phyloP scores from a whole-genome alignment of 2,888 invertebrate species.

The Monopis laevigella region DNA sequence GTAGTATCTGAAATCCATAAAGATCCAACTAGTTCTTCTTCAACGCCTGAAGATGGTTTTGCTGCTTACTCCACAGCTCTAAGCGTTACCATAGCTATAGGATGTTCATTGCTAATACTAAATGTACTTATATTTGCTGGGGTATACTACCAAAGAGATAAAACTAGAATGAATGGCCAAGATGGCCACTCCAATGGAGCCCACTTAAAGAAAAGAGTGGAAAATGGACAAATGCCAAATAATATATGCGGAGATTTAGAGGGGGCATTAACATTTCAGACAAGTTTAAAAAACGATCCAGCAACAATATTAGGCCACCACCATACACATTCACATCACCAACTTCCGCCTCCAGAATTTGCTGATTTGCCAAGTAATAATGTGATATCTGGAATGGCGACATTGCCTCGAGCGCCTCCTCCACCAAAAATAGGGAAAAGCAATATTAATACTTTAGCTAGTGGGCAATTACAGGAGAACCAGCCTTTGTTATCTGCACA shows the following conservation, averaged over 20 bases:
- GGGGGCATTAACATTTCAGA: slow-evolving; percentile 57
- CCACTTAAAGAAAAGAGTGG: slow-evolving; percentile 75
- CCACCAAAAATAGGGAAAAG: slow-evolving; percentile 74
- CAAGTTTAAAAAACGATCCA: slow-evolving; percentile 72
- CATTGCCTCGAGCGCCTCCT: slow-evolving; percentile 77
- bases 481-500: slow-evolving; percentile 77
- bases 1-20: slow-evolving; percentile 40
- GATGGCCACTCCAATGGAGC: slow-evolving; percentile 60
- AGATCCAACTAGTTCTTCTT: slow-evolving; percentile 48
- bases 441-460: slow-evolving; percentile 41
- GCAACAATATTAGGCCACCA: slow-evolving; percentile 79
- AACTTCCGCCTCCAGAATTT: slow-evolving; percentile 84
- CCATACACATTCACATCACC: slow-evolving; percentile 80
- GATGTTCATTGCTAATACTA: slow-evolving; percentile 89
- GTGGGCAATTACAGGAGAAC: slow-evolving; percentile 72
- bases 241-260: slow-evolving; percentile 88
- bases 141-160: slow-evolving; percentile 92
- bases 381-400: slow-evolving; percentile 58
- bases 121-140: slow-evolving; percentile 95
- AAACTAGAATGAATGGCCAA: slow-evolving; percentile 75
- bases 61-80: slow-evolving; percentile 91
- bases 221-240: slow-evolving; percentile 89
- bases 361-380: slow-evolving; percentile 81
- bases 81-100: slow-evolving; percentile 94
- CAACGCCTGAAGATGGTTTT: slow-evolving; percentile 85